Base-by-base conservation (phyloP, 2,888 invertebrate species). In the Pheosia tremula region DNA sequence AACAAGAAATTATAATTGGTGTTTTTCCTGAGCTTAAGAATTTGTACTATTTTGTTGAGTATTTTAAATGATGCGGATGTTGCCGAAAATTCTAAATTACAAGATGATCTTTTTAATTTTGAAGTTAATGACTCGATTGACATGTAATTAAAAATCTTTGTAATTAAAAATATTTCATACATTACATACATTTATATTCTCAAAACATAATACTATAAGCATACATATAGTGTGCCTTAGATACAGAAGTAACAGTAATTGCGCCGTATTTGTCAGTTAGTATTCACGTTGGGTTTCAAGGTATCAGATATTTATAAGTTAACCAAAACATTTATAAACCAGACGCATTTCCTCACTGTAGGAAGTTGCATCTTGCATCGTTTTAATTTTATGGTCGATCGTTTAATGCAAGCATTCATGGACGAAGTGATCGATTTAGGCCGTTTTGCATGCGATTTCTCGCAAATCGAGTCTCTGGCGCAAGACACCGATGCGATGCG, bases 1-100 rank as follows among this genome's bases (percentile, higher is more conserved):
- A 68, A 58, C 57, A 24, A 4, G 24, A 50, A 24, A 24, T 4
- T 54, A 54, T 24, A 50, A 9, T 50, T 50, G 8, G 50, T 24
- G 7, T 49, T 49, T 2, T 50, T 50, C 8, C 24, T 13, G 7
- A 6, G 4, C 24, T n/a, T 24, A 50, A 3, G 24, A 47, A 47
- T 47, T 11, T 4, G 0, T 10, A 24, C 11, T 11, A 47, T 47
- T 47, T 11, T 4, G 4, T 4, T 47, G 1, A 45, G 11, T 45
- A 45, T 45, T 45, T 10, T 45, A 45, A 45, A 10, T 45, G 45
- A 41, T 24, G 24, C 24, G 24, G 24, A 24, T 24, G 24, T 24
- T 24, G 24, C 41, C 41, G 0, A 41, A 41, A 41, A 41, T 41
- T 24, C 2, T 0, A 41, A 7, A 41, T 41, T 41, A 41, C 3